Conservation (phyloP, 2,113 vertebrate genomes). For the Psettodes erumei region DNA sequence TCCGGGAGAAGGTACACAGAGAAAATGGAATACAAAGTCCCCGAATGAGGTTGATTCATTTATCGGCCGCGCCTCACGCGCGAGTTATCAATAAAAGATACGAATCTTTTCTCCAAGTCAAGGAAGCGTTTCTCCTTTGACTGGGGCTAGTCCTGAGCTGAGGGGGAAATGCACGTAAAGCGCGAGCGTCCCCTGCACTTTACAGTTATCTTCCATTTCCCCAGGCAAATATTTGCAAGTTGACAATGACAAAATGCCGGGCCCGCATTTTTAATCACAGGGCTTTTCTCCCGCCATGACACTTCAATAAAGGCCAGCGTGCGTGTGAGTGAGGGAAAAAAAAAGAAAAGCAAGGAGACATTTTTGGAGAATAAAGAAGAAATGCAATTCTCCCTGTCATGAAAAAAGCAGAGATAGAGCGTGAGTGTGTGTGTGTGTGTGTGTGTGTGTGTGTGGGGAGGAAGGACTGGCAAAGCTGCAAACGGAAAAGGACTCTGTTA, state of each 20-base stretch:
- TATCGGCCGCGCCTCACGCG: not conserved
- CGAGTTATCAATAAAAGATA: slow-evolving; percentile 11
- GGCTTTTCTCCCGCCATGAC: slow-evolving; percentile 38
- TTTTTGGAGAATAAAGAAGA: slow-evolving; percentile 44
- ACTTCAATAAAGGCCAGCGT: slow-evolving; percentile 52
- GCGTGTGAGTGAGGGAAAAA: no score
- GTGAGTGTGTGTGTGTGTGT: not conserved
- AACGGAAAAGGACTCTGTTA: not conserved
- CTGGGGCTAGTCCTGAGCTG: not conserved
- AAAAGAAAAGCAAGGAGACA: slow-evolving; percentile 33
- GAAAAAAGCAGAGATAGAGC: slow-evolving; percentile 17
- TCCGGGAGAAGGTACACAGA: not conserved
- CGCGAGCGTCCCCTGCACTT: not conserved
- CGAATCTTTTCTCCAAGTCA: slow-evolving; percentile 1
- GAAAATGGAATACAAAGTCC: not conserved
- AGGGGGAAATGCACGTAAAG: slow-evolving; percentile 11
- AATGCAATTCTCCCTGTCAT: slow-evolving; percentile 1
- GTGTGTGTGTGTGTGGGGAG: slow-evolving; percentile 11
- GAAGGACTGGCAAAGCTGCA: not conserved
- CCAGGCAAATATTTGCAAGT: slow-evolving; percentile 53
- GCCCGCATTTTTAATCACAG: slow-evolving; percentile 61
- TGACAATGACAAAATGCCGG: slow-evolving; percentile 52
- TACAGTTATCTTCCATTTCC: slow-evolving; percentile 32
- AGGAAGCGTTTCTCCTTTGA: not conserved
- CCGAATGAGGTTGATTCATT: not conserved